phyloP scores from a whole-genome alignment of 2,113 vertebrate species.

The Mirza zaza region DNA sequence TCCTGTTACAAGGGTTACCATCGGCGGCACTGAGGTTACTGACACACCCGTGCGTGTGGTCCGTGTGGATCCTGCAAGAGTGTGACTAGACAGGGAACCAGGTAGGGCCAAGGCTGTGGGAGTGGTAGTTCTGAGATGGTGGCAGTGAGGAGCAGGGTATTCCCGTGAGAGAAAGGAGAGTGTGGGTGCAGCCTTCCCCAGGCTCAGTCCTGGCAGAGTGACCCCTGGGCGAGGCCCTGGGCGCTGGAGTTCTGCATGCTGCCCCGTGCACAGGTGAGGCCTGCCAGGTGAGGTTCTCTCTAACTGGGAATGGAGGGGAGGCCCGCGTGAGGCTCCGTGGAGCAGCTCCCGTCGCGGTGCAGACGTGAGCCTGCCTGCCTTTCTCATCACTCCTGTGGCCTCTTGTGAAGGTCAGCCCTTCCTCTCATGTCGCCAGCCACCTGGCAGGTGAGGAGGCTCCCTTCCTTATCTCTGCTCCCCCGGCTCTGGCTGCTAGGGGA shows the following conservation, averaged over 20 bases:
- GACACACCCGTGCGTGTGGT: neutral
- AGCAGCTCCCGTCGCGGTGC: too few relatives aligned
- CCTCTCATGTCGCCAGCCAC: too few relatives aligned
- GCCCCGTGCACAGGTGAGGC: rapidly evolving
- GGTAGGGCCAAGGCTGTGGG: neutral
- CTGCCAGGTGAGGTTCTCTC: too few relatives aligned
- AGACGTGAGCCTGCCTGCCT: too few relatives aligned
- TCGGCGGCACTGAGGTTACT: neutral
- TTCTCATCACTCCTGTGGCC: too few relatives aligned
- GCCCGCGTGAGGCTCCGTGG: too few relatives aligned
- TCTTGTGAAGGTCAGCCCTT: too few relatives aligned
- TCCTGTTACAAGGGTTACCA: rapidly evolving
- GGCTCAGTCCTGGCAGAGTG: neutral
- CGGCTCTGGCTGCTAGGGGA: neutral
- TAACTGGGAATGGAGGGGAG: too few relatives aligned
- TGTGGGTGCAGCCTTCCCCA: neutral
- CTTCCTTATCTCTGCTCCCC: neutral
- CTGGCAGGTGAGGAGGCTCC: neutral
- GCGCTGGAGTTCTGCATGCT: rapidly evolving
- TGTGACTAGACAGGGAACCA: too few relatives aligned
- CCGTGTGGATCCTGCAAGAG: neutral
- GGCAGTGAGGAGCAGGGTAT: neutral
- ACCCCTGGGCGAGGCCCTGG: neutral
- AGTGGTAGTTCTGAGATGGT: neutral
- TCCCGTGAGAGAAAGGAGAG: neutral